Base-by-base conservation (phyloP, 2,888 invertebrate species). In the Luperina nickerlii region DNA sequence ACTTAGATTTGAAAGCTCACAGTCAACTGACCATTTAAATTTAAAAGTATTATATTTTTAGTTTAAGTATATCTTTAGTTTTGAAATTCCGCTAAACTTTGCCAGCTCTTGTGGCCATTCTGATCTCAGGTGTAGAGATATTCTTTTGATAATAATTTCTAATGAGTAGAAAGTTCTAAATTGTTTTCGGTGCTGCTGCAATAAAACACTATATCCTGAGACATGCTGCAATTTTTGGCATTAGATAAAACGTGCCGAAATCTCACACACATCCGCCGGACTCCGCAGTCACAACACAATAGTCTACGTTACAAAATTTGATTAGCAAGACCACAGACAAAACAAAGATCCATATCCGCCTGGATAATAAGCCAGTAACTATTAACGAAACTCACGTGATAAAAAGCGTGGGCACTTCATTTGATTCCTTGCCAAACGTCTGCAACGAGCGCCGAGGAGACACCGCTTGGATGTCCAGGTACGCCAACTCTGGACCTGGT, bases 391-490 rank as follows among this genome's bases (percentile, higher is more conserved):
- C 96, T 95, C 90, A 96, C 96, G 94, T 93, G 83, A 95, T 83
- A 45, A 81, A 91, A 71, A 95, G 89, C 18, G 85, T 87, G 32
- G 95, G 95, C 20, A 91, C 81, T 8, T 79, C 83, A 80, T 71
- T 84, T 81, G 91, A 90, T 27, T 78, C 83, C 60, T 82, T 89
- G 89, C 91, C 93, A 89, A 93, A 89, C n/a, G 90, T 90, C 81
- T 95, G 95, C 68, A 95, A 87, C 0, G 95, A 95, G 7, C 92
- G 92, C 24, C 95, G 91, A 7, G 92, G 90, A 4, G 90, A 66
- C 48, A 90, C 89, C 18, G 86, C 79, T n/a, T 92, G 90, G 60
- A 94, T 91, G 78, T 93, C 93, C 93, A 95, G 89, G 89, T 92
- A 96, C 62, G 91, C 93, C 81, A 93, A 81, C 42, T 94, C 93